Percentiles rank a stretch among this genome's conserved stretches.
Evolutionary conservation across 1,140 invertebrate species (phyloP).

Genomic region (Drosophila punjabiensis): DNA sequence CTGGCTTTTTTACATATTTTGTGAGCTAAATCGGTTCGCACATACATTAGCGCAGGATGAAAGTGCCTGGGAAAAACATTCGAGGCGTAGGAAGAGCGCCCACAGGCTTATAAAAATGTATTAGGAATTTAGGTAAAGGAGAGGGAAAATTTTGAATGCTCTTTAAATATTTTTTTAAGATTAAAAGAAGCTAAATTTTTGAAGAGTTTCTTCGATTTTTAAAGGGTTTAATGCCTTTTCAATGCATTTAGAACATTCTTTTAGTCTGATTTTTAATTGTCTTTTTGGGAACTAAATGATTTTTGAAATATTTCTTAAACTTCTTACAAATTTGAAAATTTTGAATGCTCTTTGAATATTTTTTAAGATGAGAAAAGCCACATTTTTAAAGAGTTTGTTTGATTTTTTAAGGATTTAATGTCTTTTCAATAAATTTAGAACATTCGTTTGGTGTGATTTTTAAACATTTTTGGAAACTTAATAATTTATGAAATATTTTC

Average conservation of each 20-base stretch:
- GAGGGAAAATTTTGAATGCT: neutral
- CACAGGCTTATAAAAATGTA: constrained; percentile 8
- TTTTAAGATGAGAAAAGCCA: neutral
- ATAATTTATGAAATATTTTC: neutral
- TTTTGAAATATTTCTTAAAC: neutral
- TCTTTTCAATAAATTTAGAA: too few relatives aligned
- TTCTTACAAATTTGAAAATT: neutral
- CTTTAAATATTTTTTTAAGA: neutral
- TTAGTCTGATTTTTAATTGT: too few relatives aligned
- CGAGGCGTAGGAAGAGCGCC: constrained; percentile 16
- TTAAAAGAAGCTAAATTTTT: neutral
- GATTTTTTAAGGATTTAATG: too few relatives aligned
- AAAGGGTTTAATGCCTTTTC: too few relatives aligned
- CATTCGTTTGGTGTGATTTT: too few relatives aligned
- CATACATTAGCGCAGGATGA: constrained; percentile 55
- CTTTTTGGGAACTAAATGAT: neutral
- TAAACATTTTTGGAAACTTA: neutral
- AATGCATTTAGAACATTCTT: too few relatives aligned
- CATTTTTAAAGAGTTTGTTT: neutral
- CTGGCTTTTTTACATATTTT: constrained; percentile 44
- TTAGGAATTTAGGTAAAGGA: neutral
- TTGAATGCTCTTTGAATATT: neutral
- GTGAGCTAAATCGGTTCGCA: constrained; percentile 42
- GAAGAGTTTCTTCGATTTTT: neutral
- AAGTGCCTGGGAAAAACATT: constrained; percentile 22